These are phyloP conservation scores for Theretra japonica DNA, from an alignment of 2,888 invertebrate genomes.

Conservation along the genomic window DNA sequence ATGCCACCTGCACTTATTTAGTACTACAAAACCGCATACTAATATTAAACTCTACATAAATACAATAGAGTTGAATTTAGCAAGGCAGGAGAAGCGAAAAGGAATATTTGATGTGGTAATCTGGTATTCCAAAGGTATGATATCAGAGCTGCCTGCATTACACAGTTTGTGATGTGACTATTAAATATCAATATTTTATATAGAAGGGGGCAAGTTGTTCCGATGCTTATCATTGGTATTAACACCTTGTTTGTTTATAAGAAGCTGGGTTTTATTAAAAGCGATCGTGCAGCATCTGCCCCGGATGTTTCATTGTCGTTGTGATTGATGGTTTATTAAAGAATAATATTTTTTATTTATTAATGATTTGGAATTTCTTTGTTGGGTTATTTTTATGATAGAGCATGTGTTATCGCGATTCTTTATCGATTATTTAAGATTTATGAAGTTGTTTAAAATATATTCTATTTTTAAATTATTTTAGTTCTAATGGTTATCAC, in stretches of 20 bases:
- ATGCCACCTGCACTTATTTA: constrained; percentile 76
- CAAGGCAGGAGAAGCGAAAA: constrained; percentile 47
- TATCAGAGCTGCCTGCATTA: constrained; percentile 74
- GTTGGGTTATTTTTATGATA: constrained; percentile 8
- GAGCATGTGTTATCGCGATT: not conserved
- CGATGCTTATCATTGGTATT: constrained; percentile 75
- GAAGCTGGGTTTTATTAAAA: constrained; percentile 43
- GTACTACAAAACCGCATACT: constrained; percentile 34
- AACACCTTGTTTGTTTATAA: constrained; percentile 82
- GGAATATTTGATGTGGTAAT: constrained; percentile 77
- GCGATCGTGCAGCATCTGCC: constrained; percentile 69
- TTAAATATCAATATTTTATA: constrained; percentile 83
- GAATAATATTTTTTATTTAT: constrained; percentile 13
- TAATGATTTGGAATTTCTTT: constrained; percentile 15
- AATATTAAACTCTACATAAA: constrained; percentile 43
- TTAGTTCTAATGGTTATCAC: too few species aligned
- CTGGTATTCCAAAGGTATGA: constrained; percentile 74
- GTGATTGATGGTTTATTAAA: constrained; percentile 60
- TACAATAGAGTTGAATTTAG: constrained; percentile 42
- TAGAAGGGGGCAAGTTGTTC: constrained; percentile 66
- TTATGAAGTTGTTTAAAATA: too few species aligned
- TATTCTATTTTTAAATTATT: too few species aligned
- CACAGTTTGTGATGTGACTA: constrained; percentile 74
- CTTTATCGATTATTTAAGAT: not conserved
- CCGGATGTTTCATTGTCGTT: constrained; percentile 61